These are phyloP conservation scores for Aporophyla lueneburgensis DNA, from an alignment of 2,888 invertebrate genomes.

Conservation along the genomic window DNA sequence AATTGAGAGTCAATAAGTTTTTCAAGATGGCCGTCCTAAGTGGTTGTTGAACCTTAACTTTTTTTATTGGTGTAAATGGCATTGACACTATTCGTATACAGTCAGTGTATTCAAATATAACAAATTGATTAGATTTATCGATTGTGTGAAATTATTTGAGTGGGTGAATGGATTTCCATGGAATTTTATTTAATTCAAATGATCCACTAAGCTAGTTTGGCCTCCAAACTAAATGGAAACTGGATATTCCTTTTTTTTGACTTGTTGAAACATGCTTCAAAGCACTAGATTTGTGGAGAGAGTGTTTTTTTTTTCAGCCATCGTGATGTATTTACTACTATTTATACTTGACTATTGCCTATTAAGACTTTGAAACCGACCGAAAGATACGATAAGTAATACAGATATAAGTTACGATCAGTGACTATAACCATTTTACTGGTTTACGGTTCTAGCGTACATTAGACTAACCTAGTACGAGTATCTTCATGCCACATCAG, in stretches of 20 bases:
- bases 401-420: slow-evolving; percentile 27
- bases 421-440: slow-evolving; percentile 22
- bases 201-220: not conserved
- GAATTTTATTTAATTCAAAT: not conserved
- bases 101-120: slow-evolving; percentile 47
- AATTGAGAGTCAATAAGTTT: slow-evolving; percentile 5
- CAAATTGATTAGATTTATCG: slow-evolving; percentile 34
- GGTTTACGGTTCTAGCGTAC: slow-evolving; percentile 25
- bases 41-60: slow-evolving; percentile 41
- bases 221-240: not conserved
- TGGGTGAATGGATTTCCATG: not conserved
- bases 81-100: slow-evolving; percentile 35
- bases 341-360: not conserved
- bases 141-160: not conserved
- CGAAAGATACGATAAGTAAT: slow-evolving; percentile 13
- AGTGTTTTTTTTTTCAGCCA: too few relatives aligned
- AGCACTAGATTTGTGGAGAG: not conserved
- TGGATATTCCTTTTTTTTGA: not conserved
- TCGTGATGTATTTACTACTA: not conserved
- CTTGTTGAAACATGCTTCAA: not conserved
- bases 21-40: slow-evolving; percentile 38
- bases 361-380: too few relatives aligned
- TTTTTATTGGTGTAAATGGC: slow-evolving; percentile 47
- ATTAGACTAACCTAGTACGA: slow-evolving; percentile 33
- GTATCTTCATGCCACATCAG: slow-evolving; percentile 28